Evolutionary conservation across 2,888 invertebrate species (phyloP).

Genomic region (Adelognathus sp.): DNA sequence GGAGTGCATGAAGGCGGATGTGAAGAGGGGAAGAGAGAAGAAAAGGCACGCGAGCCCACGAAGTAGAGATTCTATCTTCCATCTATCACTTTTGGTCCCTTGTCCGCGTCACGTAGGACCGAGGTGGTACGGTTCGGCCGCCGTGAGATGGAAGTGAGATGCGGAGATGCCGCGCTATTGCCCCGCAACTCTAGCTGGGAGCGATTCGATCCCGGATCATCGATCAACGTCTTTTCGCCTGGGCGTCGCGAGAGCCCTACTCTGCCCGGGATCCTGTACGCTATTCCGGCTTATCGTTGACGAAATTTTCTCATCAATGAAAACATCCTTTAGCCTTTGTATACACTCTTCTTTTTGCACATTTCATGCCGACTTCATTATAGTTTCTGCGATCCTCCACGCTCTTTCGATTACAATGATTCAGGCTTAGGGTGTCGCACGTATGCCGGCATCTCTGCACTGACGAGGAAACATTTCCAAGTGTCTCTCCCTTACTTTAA

Average conservation of each 20-base stretch:
- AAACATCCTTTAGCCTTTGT: neutral
- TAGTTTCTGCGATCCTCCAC: neutral
- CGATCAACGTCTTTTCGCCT: constrained; percentile 45
- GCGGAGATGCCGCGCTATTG: constrained; percentile 22
- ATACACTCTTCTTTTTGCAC: neutral
- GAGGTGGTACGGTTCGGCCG: constrained; percentile 28
- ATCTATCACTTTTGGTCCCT: constrained; percentile 57
- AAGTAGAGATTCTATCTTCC: constrained; percentile 58
- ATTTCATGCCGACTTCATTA: neutral
- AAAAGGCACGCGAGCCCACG: constrained; percentile 38
- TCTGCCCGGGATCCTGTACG: neutral
- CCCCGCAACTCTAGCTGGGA: neutral
- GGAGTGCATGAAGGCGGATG: constrained; percentile 15
- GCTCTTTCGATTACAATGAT: neutral
- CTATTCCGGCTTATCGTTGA: neutral
- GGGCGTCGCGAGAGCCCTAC: constrained; percentile 7
- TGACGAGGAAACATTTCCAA: neutral
- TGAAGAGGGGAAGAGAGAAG: constrained; percentile 2
- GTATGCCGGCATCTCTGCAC: neutral
- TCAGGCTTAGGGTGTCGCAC: too few relatives aligned
- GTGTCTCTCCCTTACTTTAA: too few relatives aligned
- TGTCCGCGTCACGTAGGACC: constrained; percentile 43
- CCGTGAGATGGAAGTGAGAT: constrained; percentile 39
- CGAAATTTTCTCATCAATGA: constrained; percentile 10
- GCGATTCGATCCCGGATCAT: constrained; percentile 39